Base-by-base conservation (phyloP, 2,797 vertebrate species). In the Sorex maritimensis region DNA sequence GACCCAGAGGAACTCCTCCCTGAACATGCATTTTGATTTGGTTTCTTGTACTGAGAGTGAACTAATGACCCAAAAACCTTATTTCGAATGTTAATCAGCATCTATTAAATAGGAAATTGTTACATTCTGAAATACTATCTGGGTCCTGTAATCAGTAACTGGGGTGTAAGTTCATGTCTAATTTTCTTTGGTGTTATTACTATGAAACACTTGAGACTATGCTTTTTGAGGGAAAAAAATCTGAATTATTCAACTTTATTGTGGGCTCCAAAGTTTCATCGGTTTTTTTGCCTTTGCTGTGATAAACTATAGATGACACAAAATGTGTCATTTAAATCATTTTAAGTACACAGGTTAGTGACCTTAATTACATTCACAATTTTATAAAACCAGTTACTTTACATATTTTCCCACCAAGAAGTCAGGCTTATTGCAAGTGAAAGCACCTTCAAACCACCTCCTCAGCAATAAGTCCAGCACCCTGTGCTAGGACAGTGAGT, bases 1-100 rank as follows among this genome's bases (percentile, higher is more conserved):
- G 78, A 61, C 95, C 81, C 95, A 91, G 24, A 95, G 94, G 90
- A 89, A 30, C 61, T 89, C 86, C 75, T 74, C 81, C 96, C 84
- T 73, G 28, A 95, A 94, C 68, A 85, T 85, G 58, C 19, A 4
- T 86, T 91, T 95, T 83, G 78, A 87, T 79, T 89, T 24, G 10
- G 1, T 86, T 93, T 97, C 61, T 86, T 91, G 44, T 49, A 81
- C 83, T 24, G 55, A 93, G 81, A 88, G 80, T 94, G 71, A 94
- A 71, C 44, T 41, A 26, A 88, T 95, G 91, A 95, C 94, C 96
- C 92, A 81, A 95, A 97, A 95, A 96, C 94, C 94, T 96, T 96
- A 92, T 94, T 96, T 95, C 89, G 92, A 92, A 61, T 67, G 63
- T 71, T 90, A 91, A 75, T 38, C 52, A 81, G 79, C 17, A 91